Evolutionary conservation across 1,140 invertebrate genomes (phyloP), one percentile per base, ranked within the genome.

Genomic region (Cydia fagiglandana): DNA sequence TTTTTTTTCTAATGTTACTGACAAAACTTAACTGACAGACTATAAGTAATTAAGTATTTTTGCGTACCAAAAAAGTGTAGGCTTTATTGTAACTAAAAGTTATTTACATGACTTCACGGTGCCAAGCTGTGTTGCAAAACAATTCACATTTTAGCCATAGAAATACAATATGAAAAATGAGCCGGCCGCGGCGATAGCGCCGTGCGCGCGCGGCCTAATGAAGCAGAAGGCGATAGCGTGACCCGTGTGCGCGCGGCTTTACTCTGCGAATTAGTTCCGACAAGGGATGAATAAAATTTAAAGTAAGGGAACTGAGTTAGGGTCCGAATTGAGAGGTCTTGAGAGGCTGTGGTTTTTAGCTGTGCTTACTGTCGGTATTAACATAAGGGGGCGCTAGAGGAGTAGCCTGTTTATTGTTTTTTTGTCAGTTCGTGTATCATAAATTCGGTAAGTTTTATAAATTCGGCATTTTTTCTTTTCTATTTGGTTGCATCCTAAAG

Each of bases 151-250:
- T 70, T 38, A 41, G 30, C 66, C 66, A 70, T 70, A 41, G 34
- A 41, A 41, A 70, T 17, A 68, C 64, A 34, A 6, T 47, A 77
- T 89, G 88, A 89, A 88, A 89, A 90, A 88, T 88, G 86, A 83
- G 80, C 78, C 73, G 81, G 77, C 75, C 61, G 79, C 80, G 79
- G 78, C 81, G 87, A 86, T 87, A 85, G 78, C 75, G 78, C 53
- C 24, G 75, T 70, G 66, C 79, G 79, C 80, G 78, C 78, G 78
- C 76, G 79, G 83, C 83, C 84, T 89, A 91, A 91, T 91, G 89
- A 89, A 88, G 79, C 81, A 88, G 89, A 91, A 91, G 76, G 79
- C 80, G 89, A 91, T 91, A 91, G 83, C 81, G 81, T 76, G 77
- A 79, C 76, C 75, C 78, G 79, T 82, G 82, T 84, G 74, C 80